These are phyloP conservation scores for Clitarchus hookeri DNA, from an alignment of 2,888 invertebrate genomes.

Conservation along the genomic window DNA sequence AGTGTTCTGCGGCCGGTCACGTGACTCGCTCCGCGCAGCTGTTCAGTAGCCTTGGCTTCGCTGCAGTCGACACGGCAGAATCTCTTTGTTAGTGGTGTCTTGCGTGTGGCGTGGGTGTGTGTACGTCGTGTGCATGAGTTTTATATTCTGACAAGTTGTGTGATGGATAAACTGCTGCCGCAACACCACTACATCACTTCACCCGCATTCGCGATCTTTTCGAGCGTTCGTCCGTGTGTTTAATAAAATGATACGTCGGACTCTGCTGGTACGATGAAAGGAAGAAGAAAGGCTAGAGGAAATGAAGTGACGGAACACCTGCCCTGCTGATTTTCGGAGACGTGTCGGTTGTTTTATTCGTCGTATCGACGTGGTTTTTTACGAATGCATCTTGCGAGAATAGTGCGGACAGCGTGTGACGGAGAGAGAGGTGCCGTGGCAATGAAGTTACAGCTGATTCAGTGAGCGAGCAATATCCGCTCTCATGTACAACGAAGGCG, in stretches of 20 bases:
- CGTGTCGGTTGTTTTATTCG: neutral
- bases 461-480: neutral
- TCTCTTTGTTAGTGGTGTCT: slow-evolving; percentile 39
- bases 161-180: slow-evolving; percentile 32
- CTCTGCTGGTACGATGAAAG: slow-evolving; percentile 26
- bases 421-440: neutral
- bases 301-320: slow-evolving; percentile 15
- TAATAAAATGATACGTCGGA: neutral
- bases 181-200: neutral
- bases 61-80: slow-evolving; percentile 41
- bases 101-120: slow-evolving; percentile 36
- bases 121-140: slow-evolving; percentile 25
- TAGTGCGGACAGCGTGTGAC: slow-evolving; percentile 12
- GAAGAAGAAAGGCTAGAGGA: slow-evolving; percentile 29
- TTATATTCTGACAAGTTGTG: slow-evolving; percentile 27
- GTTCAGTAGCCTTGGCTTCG: slow-evolving; percentile 39
- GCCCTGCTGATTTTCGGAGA: slow-evolving; percentile 11
- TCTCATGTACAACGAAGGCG: slow-evolving; percentile 23
- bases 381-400: neutral
- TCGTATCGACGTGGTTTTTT: slow-evolving; percentile 10
- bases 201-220: neutral
- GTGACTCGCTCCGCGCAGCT: slow-evolving; percentile 41
- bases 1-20: slow-evolving; percentile 32
- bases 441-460: slow-evolving; percentile 16
- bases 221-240: neutral